Base-by-base conservation (phyloP, 2,797 vertebrate species). In the Euthynnus affinis region DNA sequence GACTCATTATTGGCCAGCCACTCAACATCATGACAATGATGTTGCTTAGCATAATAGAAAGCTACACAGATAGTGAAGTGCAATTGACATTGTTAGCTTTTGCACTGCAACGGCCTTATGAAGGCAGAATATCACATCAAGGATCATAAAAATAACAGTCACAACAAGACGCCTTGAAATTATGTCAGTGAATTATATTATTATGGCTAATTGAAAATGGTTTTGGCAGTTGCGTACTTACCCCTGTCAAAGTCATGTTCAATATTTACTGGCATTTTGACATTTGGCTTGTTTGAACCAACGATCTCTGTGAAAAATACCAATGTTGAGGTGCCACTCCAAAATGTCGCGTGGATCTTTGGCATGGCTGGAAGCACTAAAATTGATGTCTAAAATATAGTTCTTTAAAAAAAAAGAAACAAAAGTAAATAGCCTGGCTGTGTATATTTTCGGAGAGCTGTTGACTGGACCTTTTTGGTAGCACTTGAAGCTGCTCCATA, bases 401-500 rank as follows among this genome's bases (percentile, higher is more conserved):
- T 18, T 18, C 18, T 42, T 59, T 48, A 55, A 8, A 13, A 60
- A 58, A 78, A 51, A 79, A 70, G 69, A 83, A 72, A 76, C 72
- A 14, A 61, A 78, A 82, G 76, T 65, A 61, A 84, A 84, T 37
- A 62, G 52, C n/a, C 48, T n/a, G 37, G 34, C 59, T 42, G 59
- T 70, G 57, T 75, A 25, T 74, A 74, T 77, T 76, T 84, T 74
- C 63, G 74, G 74, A 65, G 58, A 79, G 60, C 60, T 67, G 69
- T 57, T 70, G 44, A 59, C 27, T 22, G 53, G 59, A 81, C 37
- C 44, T 78, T 77, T 81, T 62, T 78, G 71, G 40, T 62, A 78
- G 55, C 82, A 81, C 73, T 87, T 74, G 69, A 82, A 70, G 40
- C 66, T 8, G 66, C 84, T 76, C 76, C 52, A 53, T 83, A 81